Evolutionary conservation across 1,140 invertebrate genomes (phyloP).

Genomic region (Sitodiplosis mosellana): DNA sequence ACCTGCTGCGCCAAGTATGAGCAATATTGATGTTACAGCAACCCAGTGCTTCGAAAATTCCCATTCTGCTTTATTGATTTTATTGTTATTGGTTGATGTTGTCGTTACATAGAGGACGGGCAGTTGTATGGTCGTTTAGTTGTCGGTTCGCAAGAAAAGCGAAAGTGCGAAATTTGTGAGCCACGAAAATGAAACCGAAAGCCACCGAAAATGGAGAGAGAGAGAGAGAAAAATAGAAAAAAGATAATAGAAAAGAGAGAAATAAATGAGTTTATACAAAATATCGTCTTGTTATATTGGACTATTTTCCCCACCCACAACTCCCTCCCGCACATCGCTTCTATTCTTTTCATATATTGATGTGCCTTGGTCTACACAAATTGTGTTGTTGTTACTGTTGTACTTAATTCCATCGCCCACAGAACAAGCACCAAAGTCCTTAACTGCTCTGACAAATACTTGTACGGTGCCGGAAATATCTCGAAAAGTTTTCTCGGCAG

Average conservation of each 20-base stretch:
- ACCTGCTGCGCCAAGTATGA: slow-evolving; percentile 43
- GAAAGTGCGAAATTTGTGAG: background rate
- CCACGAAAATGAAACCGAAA: too few relatives aligned
- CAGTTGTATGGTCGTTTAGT: background rate
- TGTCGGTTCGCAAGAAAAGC: background rate
- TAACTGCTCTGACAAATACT: too few relatives aligned
- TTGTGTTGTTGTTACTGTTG: too few relatives aligned
- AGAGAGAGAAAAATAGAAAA: background rate
- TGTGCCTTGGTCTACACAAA: too few relatives aligned
- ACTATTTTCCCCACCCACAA: background rate
- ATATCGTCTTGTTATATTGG: background rate
- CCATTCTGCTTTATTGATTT: slow-evolving; percentile 19
- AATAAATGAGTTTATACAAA: background rate
- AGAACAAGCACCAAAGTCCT: too few relatives aligned
- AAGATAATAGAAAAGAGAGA: background rate
- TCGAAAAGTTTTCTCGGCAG: too few relatives aligned
- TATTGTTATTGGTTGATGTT: background rate
- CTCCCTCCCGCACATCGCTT: too few relatives aligned
- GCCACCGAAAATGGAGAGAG: background rate
- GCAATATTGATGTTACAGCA: slow-evolving; percentile 39
- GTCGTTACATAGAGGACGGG: background rate
- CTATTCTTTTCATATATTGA: too few relatives aligned
- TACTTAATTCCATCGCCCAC: too few relatives aligned
- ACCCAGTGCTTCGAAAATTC: slow-evolving; percentile 40
- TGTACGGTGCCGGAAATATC: too few relatives aligned